Evolutionary conservation across 2,888 invertebrate species (phyloP).

Genomic region (Mythimna loreyi): DNA sequence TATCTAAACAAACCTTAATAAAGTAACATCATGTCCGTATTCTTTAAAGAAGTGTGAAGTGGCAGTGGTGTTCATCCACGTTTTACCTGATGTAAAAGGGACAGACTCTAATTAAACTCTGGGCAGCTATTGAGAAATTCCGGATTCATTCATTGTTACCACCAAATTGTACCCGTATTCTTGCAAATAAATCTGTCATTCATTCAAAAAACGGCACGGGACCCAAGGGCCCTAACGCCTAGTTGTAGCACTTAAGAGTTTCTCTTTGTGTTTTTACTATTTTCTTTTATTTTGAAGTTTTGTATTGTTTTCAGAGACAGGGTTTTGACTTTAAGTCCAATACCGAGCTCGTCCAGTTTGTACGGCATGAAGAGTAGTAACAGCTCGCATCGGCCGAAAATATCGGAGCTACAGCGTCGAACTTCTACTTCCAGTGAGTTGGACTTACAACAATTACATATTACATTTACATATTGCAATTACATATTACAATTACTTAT

Average conservation of each 20-base stretch:
- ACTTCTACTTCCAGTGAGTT: conserved; percentile 91
- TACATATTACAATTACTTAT: too few relatives aligned
- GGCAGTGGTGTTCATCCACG: not conserved
- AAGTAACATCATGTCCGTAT: not conserved
- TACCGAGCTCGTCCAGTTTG: conserved; percentile 95
- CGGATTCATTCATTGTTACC: not conserved
- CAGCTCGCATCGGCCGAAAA: conserved; percentile 82
- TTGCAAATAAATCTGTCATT: not conserved
- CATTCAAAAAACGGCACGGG: not conserved
- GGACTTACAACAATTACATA: too few relatives aligned
- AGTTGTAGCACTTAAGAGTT: not conserved
- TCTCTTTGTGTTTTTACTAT: not conserved
- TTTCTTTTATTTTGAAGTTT: conserved; percentile 11
- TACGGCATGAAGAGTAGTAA: conserved; percentile 88
- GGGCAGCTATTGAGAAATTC: not conserved
- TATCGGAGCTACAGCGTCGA: conserved; percentile 88
- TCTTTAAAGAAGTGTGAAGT: not conserved
- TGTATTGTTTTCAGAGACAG: conserved; percentile 90
- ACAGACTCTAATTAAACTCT: not conserved
- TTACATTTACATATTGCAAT: too few relatives aligned
- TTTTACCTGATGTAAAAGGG: not conserved
- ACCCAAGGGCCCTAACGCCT: not conserved
- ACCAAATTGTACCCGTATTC: too few relatives aligned
- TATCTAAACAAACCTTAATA: conserved; percentile 43
- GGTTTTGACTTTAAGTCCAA: conserved; percentile 95